Conservation (phyloP, 2,888 invertebrate species). For the Cerastoderma edule region DNA sequence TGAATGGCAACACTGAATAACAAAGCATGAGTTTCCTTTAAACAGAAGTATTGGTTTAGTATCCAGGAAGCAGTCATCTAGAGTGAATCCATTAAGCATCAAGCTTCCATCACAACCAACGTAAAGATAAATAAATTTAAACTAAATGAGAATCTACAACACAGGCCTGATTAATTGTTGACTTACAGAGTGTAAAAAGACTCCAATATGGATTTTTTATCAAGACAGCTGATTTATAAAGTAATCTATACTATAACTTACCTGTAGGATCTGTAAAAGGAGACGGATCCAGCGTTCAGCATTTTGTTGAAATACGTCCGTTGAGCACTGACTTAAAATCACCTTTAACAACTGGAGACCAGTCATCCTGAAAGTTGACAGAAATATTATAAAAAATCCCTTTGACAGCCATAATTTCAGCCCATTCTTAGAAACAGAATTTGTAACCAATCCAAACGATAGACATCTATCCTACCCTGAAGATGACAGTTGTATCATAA, state of each 20-base stretch:
- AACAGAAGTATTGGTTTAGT: too few relatives aligned
- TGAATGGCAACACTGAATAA: background rate
- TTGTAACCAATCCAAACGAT: background rate
- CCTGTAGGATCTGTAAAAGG: constrained; percentile 65
- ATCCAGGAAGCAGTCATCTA: too few relatives aligned
- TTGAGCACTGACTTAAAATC: constrained; percentile 62
- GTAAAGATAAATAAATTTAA: too few relatives aligned
- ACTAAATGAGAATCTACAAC: too few relatives aligned
- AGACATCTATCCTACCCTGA: too few relatives aligned
- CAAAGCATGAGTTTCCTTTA: background rate
- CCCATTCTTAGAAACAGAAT: background rate
- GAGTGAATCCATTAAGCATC: too few relatives aligned
- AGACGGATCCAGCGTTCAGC: constrained; percentile 66
- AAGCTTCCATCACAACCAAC: too few relatives aligned
- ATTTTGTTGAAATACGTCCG: constrained; percentile 65
- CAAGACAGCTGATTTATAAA: too few relatives aligned
- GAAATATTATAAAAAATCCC: background rate
- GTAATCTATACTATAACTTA: constrained; percentile 35
- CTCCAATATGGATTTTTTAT: too few relatives aligned
- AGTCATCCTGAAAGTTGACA: constrained; percentile 49
- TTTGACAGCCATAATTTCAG: background rate
- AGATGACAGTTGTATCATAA: too few relatives aligned
- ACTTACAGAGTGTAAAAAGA: too few relatives aligned
- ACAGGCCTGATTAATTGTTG: too few relatives aligned
- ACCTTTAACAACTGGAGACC: constrained; percentile 63